Base-by-base conservation (phyloP, 2,888 invertebrate genomes). In the Dioctria linearis region DNA sequence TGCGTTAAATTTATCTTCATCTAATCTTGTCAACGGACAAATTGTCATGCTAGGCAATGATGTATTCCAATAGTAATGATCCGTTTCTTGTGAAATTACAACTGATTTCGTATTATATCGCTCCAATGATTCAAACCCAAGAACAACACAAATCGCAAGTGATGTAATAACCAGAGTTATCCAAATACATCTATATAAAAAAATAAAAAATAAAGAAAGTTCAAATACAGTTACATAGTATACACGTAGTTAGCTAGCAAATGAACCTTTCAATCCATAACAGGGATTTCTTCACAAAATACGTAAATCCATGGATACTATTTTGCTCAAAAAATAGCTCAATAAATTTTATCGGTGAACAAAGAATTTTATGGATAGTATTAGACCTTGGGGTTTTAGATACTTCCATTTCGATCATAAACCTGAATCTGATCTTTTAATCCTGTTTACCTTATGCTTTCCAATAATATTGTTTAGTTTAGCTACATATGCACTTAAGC, bases 41-140 rank as follows among this genome's bases (percentile, higher is more conserved):
- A 88, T 84, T 4, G 89, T 89, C 40, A 86, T 75, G 78, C 86
- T 86, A 2, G 89, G 87, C 54, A 88, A 81, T 0, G 88, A 85
- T 11, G 86, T 87, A 80, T 88, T 88, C 87, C 88, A 88, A 82
- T 86, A 87, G 80, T 88, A 86, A 25, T 85, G 86, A 82, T 89
- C 88, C 11, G 86, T 86, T 80, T 89, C 88, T 3, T 88, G 83
- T 9, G 88, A 86, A 13, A 88, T 85, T 5, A 88, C 88, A 0
- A 87, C 88, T 81, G 87, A 88, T 79, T 88, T 87, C 0, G 85
- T 85, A 5, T 86, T 83, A 80, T 86, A 88, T 8, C 87, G 87
- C 61, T 87, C 82, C 61, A 87, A 84, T 6, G 88, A 88, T 54
- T 87, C 84, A 9, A 89, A 79, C 43, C 86, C 86, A 54, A 89